phyloP scores from a whole-genome alignment of 2,888 invertebrate species.

The Ellobium chinense region DNA sequence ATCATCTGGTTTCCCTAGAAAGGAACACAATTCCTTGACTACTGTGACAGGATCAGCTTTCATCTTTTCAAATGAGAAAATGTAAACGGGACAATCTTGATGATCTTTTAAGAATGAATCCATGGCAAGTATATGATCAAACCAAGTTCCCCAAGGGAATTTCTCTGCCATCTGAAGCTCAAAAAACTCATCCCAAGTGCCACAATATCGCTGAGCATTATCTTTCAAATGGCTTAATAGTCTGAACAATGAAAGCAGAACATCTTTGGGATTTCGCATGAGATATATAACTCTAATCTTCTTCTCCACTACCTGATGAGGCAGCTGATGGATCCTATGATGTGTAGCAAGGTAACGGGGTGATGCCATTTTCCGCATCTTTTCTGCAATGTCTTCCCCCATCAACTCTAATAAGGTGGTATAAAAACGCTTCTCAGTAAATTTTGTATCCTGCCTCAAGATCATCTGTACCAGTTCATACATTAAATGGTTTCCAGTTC shows the following conservation, averaged over 20 bases:
- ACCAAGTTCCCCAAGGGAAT: slow-evolving; percentile 18
- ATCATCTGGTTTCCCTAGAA: slow-evolving; percentile 3
- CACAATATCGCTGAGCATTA: not conserved
- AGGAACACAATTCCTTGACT: slow-evolving; percentile 3
- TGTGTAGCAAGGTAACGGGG: slow-evolving; percentile 5
- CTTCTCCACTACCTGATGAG: slow-evolving; percentile 10
- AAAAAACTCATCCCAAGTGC: slow-evolving; percentile 14
- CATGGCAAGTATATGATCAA: slow-evolving; percentile 13
- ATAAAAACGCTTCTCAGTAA: not conserved
- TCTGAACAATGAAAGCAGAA: not conserved
- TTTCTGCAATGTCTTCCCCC: not conserved
- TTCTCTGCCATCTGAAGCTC: not conserved
- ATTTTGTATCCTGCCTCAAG: not conserved
- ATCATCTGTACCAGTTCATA: slow-evolving; percentile 15
- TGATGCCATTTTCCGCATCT: not conserved
- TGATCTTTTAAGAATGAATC: not conserved
- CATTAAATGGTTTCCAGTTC: slow-evolving; percentile 19
- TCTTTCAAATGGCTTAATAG: not conserved
- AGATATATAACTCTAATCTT: slow-evolving; percentile 2
- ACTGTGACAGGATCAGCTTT: not conserved
- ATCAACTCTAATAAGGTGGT: slow-evolving; percentile 3
- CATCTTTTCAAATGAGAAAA: slow-evolving; percentile 17
- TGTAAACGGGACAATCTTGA: not conserved
- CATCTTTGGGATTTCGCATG: slow-evolving; percentile 28
- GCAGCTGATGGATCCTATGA: not conserved